Conservation (phyloP, 2,888 invertebrate genomes). For the Lasioglossum villosulum region DNA sequence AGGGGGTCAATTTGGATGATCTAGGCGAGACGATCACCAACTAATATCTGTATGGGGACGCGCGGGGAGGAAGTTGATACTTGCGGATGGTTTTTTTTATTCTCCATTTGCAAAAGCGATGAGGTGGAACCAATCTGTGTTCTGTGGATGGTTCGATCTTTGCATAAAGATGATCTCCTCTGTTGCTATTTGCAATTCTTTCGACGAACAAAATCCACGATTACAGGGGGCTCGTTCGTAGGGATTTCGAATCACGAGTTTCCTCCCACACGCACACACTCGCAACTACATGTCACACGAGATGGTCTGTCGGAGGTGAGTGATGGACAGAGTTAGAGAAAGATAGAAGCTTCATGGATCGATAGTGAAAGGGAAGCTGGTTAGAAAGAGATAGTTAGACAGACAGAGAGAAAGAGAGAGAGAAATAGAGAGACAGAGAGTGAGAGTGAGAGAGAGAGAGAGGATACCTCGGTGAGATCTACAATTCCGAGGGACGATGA, state of each 20-base stretch:
- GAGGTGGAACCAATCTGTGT: background rate
- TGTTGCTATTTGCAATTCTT: background rate
- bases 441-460: background rate
- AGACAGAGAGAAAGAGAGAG: background rate
- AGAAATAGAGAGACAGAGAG: background rate
- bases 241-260: background rate
- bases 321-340: background rate
- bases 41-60: background rate
- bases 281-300: constrained; percentile 1
- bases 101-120: background rate
- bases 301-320: constrained; percentile 2
- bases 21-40: constrained; percentile 17
- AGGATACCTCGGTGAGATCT: constrained; percentile 46
- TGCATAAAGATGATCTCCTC: background rate
- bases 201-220: background rate
- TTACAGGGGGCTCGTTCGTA: background rate
- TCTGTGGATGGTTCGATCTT: background rate
- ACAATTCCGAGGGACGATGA: constrained; percentile 54
- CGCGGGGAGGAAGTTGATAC: constrained; percentile 2
- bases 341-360: constrained; percentile 29
- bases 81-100: background rate
- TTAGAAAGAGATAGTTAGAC: background rate
- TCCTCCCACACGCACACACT: constrained; percentile 1
- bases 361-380: constrained; percentile 23
- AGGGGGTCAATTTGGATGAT: constrained; percentile 32